Conservation (phyloP, 1,140 invertebrate genomes). For the Heterodera schachtii region DNA sequence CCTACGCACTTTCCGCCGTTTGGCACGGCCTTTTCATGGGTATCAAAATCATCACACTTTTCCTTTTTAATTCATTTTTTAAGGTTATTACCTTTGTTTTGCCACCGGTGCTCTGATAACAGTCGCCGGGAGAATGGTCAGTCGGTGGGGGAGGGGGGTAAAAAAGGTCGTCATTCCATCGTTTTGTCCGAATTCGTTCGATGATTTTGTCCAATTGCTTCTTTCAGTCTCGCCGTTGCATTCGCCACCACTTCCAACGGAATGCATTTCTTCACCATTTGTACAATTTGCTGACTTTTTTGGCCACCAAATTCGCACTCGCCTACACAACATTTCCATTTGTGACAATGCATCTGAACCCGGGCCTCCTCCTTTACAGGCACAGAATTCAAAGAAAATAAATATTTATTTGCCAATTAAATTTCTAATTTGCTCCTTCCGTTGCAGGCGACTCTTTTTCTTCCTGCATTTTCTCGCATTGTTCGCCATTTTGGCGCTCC, state of each 20-base stretch:
- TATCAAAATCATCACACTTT: not conserved
- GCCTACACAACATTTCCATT: slow-evolving; percentile 52
- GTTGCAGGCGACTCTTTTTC: slow-evolving; percentile 40
- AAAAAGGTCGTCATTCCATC: too few relatives aligned
- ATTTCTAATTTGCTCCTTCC: too few relatives aligned
- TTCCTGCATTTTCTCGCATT: slow-evolving; percentile 31
- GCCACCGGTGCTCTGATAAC: slow-evolving; percentile 84
- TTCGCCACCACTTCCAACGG: slow-evolving; percentile 49
- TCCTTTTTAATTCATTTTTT: not conserved
- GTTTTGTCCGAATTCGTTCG: too few relatives aligned
- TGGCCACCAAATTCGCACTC: slow-evolving; percentile 46
- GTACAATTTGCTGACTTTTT: slow-evolving; percentile 49
- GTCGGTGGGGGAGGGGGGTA: slow-evolving; percentile 67
- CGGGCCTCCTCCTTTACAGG: slow-evolving; percentile 49
- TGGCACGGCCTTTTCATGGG: slow-evolving; percentile 80
- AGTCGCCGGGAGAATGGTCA: slow-evolving; percentile 77
- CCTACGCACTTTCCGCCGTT: slow-evolving; percentile 84
- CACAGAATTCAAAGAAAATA: not conserved
- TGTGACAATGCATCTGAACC: slow-evolving; percentile 46
- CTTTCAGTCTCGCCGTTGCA: slow-evolving; percentile 43
- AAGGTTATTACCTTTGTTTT: slow-evolving; percentile 87
- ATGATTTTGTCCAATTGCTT: not conserved
- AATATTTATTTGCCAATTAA: not conserved
- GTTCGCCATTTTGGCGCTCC: slow-evolving; percentile 38
- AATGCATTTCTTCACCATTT: slow-evolving; percentile 12